Base-by-base conservation (phyloP, 2,797 vertebrate genomes). In the Trachops cirrhosus region DNA sequence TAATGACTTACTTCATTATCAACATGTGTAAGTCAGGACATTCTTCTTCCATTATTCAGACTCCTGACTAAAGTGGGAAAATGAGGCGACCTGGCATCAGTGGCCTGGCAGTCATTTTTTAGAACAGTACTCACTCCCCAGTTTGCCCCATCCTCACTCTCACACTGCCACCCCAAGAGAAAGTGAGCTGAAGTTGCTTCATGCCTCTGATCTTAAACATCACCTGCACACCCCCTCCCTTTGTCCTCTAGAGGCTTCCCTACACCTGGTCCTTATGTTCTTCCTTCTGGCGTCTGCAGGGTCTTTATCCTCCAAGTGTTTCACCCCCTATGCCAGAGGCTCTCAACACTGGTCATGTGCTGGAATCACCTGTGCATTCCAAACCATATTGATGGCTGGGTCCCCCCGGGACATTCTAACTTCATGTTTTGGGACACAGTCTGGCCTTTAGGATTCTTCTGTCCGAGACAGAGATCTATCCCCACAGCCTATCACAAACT, bases 361-460 rank as follows among this genome's bases (percentile, higher is more conserved):
- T 16, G 54, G 18, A 68, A 18, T 15, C 29, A 12, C 37, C n/a
- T 37, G 12, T 8, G 86, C 57, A 3, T 74, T 46, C 32, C 34
- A 59, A 74, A 11, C 14, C 1, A 14, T 4, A n/a, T 75, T 82
- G 59, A 50, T 26, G 59, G 41, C 78, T 34, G 22, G 15, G 48
- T 29, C 24, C 71, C 26, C 37, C 24, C 29, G 3, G 24, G 16
- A 32, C 3, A 0, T 19, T 79, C 64, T 52, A 34, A 87, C 52
- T 19, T 68, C 21, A n/a, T 34, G 1, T n/a, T 44, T 32, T 4
- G 0, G 2, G 26, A 5, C 11, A 0, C 11, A 24, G 71, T 19
- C 70, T 73, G 18, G 19, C 15, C 19, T 44, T 10, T 44, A 77
- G 59, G 24, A 37, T 26, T 50, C 62, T 34, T 50, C 3, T 29